Evolutionary conservation across 2,113 vertebrate species (phyloP).

Genomic region (Tor tambroides): DNA sequence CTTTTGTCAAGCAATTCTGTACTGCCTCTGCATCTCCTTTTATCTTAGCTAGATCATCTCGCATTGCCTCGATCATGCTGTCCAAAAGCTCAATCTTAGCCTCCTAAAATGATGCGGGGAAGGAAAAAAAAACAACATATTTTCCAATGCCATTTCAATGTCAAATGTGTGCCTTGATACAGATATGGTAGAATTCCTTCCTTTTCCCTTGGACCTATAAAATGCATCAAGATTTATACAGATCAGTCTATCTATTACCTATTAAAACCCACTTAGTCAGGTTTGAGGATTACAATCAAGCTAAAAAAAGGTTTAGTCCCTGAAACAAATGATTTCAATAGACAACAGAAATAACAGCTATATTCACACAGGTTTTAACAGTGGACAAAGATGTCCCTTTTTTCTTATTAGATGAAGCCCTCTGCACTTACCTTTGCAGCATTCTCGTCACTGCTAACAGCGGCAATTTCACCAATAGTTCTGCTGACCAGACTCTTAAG

Average conservation of each 20-base stretch:
- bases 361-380: neutral
- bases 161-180: neutral
- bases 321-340: neutral
- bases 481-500: conserved; percentile 81
- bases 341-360: neutral
- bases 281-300: no score
- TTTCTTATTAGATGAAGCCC: neutral
- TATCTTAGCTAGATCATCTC: conserved; percentile 82
- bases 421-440: conserved; percentile 30
- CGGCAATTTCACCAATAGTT: conserved; percentile 38
- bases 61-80: conserved; percentile 79
- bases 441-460: neutral
- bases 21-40: conserved; percentile 81
- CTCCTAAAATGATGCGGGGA: conserved; percentile 55
- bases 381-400: neutral
- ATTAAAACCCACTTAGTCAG: no score
- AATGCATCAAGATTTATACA: neutral
- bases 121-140: neutral
- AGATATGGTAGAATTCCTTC: neutral
- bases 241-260: neutral
- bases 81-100: conserved; percentile 66
- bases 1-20: conserved; percentile 72
- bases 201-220: neutral
- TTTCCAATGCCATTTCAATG: neutral
- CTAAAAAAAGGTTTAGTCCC: neutral